A percentile compares a stretch with the other conserved stretches of the same genome.
Evolutionary conservation across 1,140 invertebrate species (phyloP).

Genomic region (Zaprionus davidi): DNA sequence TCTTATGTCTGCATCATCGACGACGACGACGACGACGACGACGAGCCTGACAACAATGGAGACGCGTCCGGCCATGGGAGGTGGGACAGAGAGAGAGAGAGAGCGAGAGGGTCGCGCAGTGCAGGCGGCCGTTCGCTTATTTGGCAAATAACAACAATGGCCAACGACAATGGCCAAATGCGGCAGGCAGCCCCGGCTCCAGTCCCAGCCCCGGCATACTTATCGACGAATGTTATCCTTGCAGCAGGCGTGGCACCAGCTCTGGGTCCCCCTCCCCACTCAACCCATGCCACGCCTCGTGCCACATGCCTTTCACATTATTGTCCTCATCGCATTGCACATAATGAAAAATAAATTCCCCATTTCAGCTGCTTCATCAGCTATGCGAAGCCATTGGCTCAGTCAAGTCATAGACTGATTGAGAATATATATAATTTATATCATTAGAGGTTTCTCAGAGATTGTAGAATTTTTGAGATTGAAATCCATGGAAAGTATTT

Average conservation of each 20-base stretch:
- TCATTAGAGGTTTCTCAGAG: no score
- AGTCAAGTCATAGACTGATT: neutral
- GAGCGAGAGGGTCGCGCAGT: constrained; percentile 18
- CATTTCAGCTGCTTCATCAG: constrained; percentile 3
- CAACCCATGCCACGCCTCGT: neutral
- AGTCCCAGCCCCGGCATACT: constrained; percentile 34
- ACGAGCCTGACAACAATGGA: constrained; percentile 62
- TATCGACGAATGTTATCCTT: constrained; percentile 64
- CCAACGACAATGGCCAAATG: constrained; percentile 57
- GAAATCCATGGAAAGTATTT: no score
- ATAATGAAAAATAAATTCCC: constrained; percentile 61
- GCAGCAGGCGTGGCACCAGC: constrained; percentile 35
- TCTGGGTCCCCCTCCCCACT: neutral
- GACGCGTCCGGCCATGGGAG: constrained; percentile 7
- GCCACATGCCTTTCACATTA: constrained; percentile 1
- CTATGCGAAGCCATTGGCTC: neutral
- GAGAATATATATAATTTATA: neutral
- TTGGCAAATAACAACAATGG: constrained; percentile 78
- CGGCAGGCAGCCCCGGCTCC: constrained; percentile 1
- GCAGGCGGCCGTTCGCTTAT: constrained; percentile 64
- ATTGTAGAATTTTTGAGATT: no score
- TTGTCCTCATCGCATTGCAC: constrained; percentile 48
- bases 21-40: constrained; percentile 47
- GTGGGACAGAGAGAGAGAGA: neutral
- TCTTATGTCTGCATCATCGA: constrained; percentile 80